Conservation (phyloP, 2,797 vertebrate species). For the Simalia tracyae region DNA sequence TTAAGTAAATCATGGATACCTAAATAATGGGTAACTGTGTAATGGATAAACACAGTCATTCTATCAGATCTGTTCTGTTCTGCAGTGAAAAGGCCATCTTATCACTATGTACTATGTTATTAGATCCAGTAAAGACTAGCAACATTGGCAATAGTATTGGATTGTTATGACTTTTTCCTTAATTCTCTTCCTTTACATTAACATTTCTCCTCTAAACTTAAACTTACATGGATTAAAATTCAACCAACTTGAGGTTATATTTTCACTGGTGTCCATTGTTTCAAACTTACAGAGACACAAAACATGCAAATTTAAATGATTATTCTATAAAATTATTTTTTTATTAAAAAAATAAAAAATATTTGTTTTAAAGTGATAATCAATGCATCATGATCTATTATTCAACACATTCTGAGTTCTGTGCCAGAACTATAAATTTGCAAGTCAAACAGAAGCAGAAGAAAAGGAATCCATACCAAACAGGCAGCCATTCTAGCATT, state of each 20-base stretch:
- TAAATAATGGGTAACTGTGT: background rate
- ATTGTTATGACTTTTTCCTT: slow-evolving; percentile 18
- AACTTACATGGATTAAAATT: slow-evolving; percentile 47
- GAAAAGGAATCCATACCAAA: slow-evolving; percentile 72
- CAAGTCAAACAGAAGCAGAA: slow-evolving; percentile 57
- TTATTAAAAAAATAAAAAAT: background rate
- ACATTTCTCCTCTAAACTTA: slow-evolving; percentile 40
- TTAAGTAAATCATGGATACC: background rate
- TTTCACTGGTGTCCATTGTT: slow-evolving; percentile 54
- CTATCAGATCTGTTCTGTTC: slow-evolving; percentile 24
- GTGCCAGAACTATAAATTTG: slow-evolving; percentile 50
- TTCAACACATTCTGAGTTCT: slow-evolving; percentile 53
- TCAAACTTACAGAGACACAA: slow-evolving; percentile 42
- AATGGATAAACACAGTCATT: background rate
- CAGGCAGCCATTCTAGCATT: slow-evolving; percentile 83
- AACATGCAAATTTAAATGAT: slow-evolving; percentile 47
- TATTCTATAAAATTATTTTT: slow-evolving; percentile 30
- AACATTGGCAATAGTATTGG: slow-evolving; percentile 54
- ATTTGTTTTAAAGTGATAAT: slow-evolving; percentile 44
- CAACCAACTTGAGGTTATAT: slow-evolving; percentile 38
- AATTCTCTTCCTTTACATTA: background rate
- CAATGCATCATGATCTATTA: slow-evolving; percentile 49
- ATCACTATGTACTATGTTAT: slow-evolving; percentile 24
- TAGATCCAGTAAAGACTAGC: slow-evolving; percentile 31
- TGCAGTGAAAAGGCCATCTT: slow-evolving; percentile 34